Evolutionary conservation across 37 sponge, comb jelly and placozoan genomes (phyloP).

Genomic region (Beroe forskalii): DNA sequence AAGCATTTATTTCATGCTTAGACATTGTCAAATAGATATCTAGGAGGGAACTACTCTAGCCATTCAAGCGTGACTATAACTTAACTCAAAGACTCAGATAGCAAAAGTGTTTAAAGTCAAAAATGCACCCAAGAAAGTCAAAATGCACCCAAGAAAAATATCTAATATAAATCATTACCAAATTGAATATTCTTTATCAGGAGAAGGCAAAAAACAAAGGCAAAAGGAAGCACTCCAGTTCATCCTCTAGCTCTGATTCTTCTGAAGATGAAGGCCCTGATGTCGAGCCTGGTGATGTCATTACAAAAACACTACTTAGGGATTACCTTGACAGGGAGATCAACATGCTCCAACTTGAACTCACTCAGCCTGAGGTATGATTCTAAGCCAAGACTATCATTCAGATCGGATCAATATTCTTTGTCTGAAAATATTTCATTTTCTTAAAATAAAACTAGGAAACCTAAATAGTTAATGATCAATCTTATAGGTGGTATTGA

Average conservation of each 20-base stretch:
- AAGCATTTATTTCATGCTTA: too few relatives aligned
- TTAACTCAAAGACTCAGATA: too few relatives aligned
- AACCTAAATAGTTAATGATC: neutral
- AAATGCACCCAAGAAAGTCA: too few relatives aligned
- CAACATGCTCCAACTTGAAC: slow-evolving; percentile 30
- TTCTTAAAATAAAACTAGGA: neutral
- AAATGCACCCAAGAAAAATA: too few relatives aligned
- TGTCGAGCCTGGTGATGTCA: neutral
- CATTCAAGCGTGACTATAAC: too few relatives aligned
- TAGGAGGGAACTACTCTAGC: too few relatives aligned
- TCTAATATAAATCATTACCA: too few relatives aligned
- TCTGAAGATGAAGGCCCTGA: neutral
- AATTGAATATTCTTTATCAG: too few relatives aligned
- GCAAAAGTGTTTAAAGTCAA: too few relatives aligned
- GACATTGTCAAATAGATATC: too few relatives aligned
- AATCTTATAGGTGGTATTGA: neutral
- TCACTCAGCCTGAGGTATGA: slow-evolving; percentile 40
- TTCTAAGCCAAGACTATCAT: too few relatives aligned
- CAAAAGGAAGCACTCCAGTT: neutral
- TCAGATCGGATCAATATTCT: too few relatives aligned
- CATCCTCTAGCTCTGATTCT: slow-evolving; percentile 27
- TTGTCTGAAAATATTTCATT: neutral
- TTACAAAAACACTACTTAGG: slow-evolving; percentile 9
- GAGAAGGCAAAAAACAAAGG: neutral
- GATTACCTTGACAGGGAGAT: slow-evolving; percentile 54